Base-by-base conservation (phyloP, 2,888 invertebrate species). In the Eumerus sabulonum region DNA sequence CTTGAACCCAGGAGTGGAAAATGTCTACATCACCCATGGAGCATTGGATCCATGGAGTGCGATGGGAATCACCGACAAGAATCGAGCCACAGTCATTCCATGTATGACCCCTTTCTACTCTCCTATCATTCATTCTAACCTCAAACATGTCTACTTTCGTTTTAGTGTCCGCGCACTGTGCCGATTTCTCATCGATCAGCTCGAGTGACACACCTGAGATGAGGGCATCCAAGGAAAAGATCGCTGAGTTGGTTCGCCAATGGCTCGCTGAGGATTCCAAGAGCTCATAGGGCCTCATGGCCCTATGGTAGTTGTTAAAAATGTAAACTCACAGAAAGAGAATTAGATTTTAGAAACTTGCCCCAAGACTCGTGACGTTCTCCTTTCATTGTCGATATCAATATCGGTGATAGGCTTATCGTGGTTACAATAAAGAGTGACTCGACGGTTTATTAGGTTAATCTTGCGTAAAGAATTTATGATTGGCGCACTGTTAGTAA, bases 1-100 rank as follows among this genome's bases (percentile, higher is more conserved):
- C 1, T 82, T 86, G 9, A 71, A 84, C 35, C 90, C 91, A 0
- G 87, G 88, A 16, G 88, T 91, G 0, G 87, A 86, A 27, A 90
- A 91, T 83, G 90, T 92, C 0, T 89, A 91, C 40, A 90, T 90
- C 82, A 90, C 90, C 2, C 91, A 92, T 73, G 92, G 92, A 1
- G 86, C 87, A 53, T 82, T 90, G 12, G 92, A 92, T 86, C 92
- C 92, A 18, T 92, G 92, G 92, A 90, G 90, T 84, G 83, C 89
- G 3, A 86, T 91, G 74, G 91, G 92, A 5, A 85, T 89, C 5
- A 83, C 87, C 11, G 87, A 87, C 1, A 56, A 53, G 1, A 82
- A 85, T 1, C 27, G 27, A 27, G 86, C 86, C 40, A 85, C 85
- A 0, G 79, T 88, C 35, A 85, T 88, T 67, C 87, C 88, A 71